phyloP scores from a whole-genome alignment of 2,888 invertebrate genomes.

The Hedya salicella region DNA sequence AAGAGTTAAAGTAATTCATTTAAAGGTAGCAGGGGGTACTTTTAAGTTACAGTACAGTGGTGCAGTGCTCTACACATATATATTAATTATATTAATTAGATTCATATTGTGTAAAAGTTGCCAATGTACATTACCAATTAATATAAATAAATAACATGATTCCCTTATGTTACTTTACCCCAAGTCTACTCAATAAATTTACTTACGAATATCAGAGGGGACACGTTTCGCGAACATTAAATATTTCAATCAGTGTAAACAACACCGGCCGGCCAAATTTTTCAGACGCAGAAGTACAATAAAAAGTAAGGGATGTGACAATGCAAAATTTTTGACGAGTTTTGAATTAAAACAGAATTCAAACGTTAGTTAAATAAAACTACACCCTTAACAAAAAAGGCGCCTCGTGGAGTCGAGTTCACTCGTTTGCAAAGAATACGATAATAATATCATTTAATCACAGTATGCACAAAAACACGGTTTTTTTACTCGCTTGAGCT shows the following conservation, averaged over 20 bases:
- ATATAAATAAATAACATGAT: too few species aligned
- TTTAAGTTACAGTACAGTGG: too few species aligned
- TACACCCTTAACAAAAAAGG: constrained; percentile 3
- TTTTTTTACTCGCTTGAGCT: constrained; percentile 14
- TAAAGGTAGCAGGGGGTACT: too few species aligned
- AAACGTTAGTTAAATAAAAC: not conserved
- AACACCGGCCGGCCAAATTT: not conserved
- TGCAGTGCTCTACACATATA: too few species aligned
- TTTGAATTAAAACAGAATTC: constrained; percentile 2
- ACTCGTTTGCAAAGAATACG: constrained; percentile 22
- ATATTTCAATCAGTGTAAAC: not conserved
- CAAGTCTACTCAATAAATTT: too few species aligned
- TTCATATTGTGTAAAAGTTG: too few species aligned
- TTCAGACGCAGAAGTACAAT: not conserved
- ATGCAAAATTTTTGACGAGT: not conserved
- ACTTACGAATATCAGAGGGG: too few species aligned
- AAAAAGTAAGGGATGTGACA: not conserved
- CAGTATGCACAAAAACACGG: constrained; percentile 22
- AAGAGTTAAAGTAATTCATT: too few species aligned
- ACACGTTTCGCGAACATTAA: not conserved
- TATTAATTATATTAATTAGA: too few species aligned
- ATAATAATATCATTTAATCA: constrained; percentile 11
- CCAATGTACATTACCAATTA: too few species aligned
- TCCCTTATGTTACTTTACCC: too few species aligned
- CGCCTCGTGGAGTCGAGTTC: constrained; percentile 15